Base-by-base conservation (phyloP, 2,797 vertebrate genomes). In the Sebastes diploproa region DNA sequence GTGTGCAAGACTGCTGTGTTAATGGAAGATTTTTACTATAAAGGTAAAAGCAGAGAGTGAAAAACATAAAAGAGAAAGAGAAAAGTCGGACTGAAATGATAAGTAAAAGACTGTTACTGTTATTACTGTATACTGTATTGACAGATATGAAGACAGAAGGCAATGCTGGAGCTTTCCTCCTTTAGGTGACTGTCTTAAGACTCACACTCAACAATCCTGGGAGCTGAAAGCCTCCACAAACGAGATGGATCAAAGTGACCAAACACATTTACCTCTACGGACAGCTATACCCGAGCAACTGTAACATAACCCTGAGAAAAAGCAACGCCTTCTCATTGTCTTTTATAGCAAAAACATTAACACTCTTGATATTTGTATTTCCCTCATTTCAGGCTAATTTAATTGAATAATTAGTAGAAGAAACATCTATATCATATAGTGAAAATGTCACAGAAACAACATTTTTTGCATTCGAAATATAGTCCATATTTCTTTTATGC, bases 161-260 rank as follows among this genome's bases (percentile, higher is more conserved):
- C 10, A 32, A 58, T 22, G 12, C 25, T 32, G 2, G n/a, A 25
- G 60, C 16, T 30, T 4, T 10, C 27, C 20, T 58, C 61, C 30
- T 73, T n/a, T 4, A 72, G 74, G 89, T 88, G 83, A 77, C 59
- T 65, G 84, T 80, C 83, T 94, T 88, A 76, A 64, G 68, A 56
- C 54, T 60, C 70, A 34, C 42, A 79, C 72, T 89, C 72, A 54
- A 74, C 62, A 79, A 86, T 70, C 72, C 60, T n/a, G 14, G 32
- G 55, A 34, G 56, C 80, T 75, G 80, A 88, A 83, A 83, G 78
- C 80, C 83, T 61, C 63, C 56, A 73, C 59, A 77, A 82, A 87
- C 64, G 29, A 83, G 82, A 86, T 62, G 85, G 90, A 93, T 94
- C 89, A 90, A 92, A 89, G 81, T 32, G 80, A 80, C 80, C 80